A percentile compares a stretch with the other conserved stretches of the same genome.
Evolutionary conservation across 1,140 invertebrate species (phyloP).

Genomic region (Pseudomyrmex pallidus): DNA sequence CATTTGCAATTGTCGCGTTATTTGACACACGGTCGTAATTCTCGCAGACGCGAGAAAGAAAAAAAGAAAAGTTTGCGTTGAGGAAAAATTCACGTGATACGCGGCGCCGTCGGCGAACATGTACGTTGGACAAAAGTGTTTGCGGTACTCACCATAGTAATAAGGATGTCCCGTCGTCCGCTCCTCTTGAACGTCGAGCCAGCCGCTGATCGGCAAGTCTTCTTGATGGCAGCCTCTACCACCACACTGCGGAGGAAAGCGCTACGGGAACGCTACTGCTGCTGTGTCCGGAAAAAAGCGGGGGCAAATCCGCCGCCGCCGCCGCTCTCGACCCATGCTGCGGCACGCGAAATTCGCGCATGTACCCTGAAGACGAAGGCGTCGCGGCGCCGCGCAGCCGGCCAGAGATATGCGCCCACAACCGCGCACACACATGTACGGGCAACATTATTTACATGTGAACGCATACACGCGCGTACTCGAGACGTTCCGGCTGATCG

Average conservation of each 20-base stretch:
- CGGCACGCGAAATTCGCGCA: constrained; percentile 54
- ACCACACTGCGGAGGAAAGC: constrained; percentile 24
- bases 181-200: constrained; percentile 10
- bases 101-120: background rate
- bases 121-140: background rate
- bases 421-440: background rate
- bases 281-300: constrained; percentile 36
- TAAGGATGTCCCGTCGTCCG: constrained; percentile 29
- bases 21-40: too few relatives aligned
- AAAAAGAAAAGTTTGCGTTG: too few relatives aligned
- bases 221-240: constrained; percentile 26
- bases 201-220: constrained; percentile 39
- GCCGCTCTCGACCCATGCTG: constrained; percentile 35
- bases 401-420: background rate
- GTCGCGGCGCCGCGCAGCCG: constrained; percentile 63
- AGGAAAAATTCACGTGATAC: background rate
- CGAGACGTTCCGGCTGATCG: constrained; percentile 56
- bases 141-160: constrained; percentile 55
- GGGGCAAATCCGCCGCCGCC: constrained; percentile 41
- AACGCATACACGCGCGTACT: constrained; percentile 26
- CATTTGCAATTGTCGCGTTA: too few relatives aligned
- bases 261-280: constrained; percentile 31
- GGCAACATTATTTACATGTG: constrained; percentile 8
- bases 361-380: constrained; percentile 43
- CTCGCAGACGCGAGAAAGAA: too few relatives aligned